These are phyloP conservation scores for Chaetogeoica ovagalla DNA, from an alignment of 2,888 invertebrate genomes.

Conservation along the genomic window DNA sequence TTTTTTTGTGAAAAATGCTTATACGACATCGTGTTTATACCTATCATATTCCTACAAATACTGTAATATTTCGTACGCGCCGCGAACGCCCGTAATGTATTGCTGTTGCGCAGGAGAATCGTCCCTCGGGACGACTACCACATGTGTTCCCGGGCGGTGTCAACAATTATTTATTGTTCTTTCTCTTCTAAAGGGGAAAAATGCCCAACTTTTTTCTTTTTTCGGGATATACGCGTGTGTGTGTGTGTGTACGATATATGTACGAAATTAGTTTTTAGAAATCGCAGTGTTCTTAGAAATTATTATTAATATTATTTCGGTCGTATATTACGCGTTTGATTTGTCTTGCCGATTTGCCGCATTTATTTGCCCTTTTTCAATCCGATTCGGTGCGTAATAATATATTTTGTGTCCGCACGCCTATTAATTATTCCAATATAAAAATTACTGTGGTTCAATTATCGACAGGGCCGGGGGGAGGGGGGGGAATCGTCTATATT, in stretches of 20 bases:
- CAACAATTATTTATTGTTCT: constrained; percentile 52
- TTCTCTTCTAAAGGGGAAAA: constrained; percentile 45
- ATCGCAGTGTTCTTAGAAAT: background rate
- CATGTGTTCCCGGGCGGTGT: constrained; percentile 51
- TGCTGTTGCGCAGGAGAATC: constrained; percentile 28
- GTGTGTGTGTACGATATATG: constrained; percentile 28
- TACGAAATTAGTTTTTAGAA: constrained; percentile 47
- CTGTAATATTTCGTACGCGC: constrained; percentile 33
- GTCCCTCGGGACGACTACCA: constrained; percentile 47
- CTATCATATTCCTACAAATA: constrained; percentile 42
- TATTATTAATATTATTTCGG: too few species aligned
- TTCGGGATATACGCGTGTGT: background rate
- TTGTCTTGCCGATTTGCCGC: too few species aligned
- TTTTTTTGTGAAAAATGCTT: constrained; percentile 12
- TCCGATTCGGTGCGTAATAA: too few species aligned
- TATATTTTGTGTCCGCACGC: too few species aligned
- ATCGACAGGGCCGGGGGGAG: too few species aligned
- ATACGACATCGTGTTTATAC: background rate
- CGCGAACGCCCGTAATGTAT: constrained; percentile 21
- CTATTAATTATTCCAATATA: too few species aligned
- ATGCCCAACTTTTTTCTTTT: constrained; percentile 32
- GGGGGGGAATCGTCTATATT: too few species aligned
- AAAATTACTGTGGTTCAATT: too few species aligned
- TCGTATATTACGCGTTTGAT: too few species aligned
- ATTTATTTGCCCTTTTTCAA: too few species aligned